Conservation (phyloP, 2,888 invertebrate species). For the Eulithis prunata region DNA sequence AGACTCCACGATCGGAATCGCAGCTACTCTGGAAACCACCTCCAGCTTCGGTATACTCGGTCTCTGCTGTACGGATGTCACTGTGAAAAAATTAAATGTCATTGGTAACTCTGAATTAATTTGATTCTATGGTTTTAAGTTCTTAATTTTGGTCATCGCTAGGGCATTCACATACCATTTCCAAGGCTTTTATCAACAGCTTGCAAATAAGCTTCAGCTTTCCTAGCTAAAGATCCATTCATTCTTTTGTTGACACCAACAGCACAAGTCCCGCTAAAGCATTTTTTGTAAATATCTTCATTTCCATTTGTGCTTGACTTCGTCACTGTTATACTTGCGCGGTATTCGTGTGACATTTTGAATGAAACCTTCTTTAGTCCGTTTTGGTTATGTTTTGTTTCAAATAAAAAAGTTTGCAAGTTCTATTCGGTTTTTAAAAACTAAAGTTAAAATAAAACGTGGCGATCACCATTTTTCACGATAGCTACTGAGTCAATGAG, state of each 20-base stretch:
- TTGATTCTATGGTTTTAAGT: too few relatives aligned
- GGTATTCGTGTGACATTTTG: slow-evolving; percentile 65
- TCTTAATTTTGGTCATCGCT: too few relatives aligned
- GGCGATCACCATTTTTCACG: slow-evolving; percentile 36
- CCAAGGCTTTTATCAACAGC: slow-evolving; percentile 68
- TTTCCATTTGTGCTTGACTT: slow-evolving; percentile 67
- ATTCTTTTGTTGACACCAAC: slow-evolving; percentile 61
- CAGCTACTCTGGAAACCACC: slow-evolving; percentile 89
- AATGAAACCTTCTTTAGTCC: not conserved
- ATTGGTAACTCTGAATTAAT: too few relatives aligned
- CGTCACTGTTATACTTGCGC: slow-evolving; percentile 64
- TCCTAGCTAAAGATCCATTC: slow-evolving; percentile 66
- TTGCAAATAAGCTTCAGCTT: slow-evolving; percentile 71
- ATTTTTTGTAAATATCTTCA: slow-evolving; percentile 61
- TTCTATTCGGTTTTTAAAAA: slow-evolving; percentile 1
- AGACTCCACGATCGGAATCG: slow-evolving; percentile 92
- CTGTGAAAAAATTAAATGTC: slow-evolving; percentile 45
- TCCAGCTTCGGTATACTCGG: slow-evolving; percentile 84
- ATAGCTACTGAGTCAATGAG: slow-evolving; percentile 44
- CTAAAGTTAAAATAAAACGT: not conserved
- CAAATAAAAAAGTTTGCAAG: not conserved
- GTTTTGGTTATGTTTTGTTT: not conserved
- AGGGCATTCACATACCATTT: slow-evolving; percentile 22
- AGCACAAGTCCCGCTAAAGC: slow-evolving; percentile 63
- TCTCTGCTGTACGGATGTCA: slow-evolving; percentile 59